phyloP scores from a whole-genome alignment of 2,888 invertebrate genomes.

The Plebejus anna region DNA sequence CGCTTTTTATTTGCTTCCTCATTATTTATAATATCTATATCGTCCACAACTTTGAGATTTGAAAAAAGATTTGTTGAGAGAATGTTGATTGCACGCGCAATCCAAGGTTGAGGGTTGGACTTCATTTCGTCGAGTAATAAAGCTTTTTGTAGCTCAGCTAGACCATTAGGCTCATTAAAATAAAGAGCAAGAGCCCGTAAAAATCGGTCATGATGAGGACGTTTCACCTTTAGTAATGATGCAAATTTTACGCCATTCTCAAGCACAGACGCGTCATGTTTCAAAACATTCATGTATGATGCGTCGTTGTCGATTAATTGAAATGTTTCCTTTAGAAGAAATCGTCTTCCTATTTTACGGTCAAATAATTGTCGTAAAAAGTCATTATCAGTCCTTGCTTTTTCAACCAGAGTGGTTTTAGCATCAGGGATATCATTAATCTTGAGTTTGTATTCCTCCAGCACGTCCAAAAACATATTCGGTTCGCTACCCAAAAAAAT shows the following conservation, averaged over 20 bases:
- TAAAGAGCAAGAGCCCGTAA: conserved; percentile 49
- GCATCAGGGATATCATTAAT: conserved; percentile 42
- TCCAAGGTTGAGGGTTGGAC: conserved; percentile 31
- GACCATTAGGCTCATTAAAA: conserved; percentile 50
- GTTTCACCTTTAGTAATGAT: conserved; percentile 35
- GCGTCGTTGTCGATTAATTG: conserved; percentile 46
- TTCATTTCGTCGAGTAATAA: conserved; percentile 34
- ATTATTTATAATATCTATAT: conserved; percentile 34
- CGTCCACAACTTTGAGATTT: conserved; percentile 36
- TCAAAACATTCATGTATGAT: conserved; percentile 55
- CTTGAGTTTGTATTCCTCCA: conserved; percentile 45
- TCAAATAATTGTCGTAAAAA: conserved; percentile 48
- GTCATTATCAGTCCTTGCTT: conserved; percentile 41
- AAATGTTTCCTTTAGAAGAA: conserved; percentile 49
- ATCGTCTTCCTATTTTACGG: conserved; percentile 48
- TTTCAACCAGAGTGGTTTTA: conserved; percentile 41
- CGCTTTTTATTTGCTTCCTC: conserved; percentile 33
- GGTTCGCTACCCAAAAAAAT: conserved; percentile 21
- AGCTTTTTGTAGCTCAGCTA: conserved; percentile 43
- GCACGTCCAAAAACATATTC: conserved; percentile 45
- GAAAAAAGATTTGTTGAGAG: conserved; percentile 31
- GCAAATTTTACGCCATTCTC: conserved; percentile 42
- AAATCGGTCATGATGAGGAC: conserved; percentile 46
- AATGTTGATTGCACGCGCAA: conserved; percentile 40
- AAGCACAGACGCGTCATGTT: conserved; percentile 49